Base-by-base conservation (phyloP, 2,888 invertebrate genomes). In the Pheosia gnoma region DNA sequence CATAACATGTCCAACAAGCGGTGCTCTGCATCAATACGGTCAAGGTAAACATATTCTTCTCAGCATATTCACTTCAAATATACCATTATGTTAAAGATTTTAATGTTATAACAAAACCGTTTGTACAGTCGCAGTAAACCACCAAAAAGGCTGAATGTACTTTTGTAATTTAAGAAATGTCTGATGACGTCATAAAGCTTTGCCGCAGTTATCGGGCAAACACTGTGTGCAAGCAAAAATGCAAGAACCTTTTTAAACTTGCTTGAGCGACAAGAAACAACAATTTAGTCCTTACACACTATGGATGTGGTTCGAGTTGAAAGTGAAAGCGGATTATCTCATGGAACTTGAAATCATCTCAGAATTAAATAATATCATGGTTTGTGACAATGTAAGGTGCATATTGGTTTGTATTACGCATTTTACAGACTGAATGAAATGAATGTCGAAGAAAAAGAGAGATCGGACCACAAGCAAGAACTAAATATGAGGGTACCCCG, bases 231-330 rank as follows among this genome's bases (percentile, higher is more conserved):
- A 73, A 76, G 78, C 79, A 80, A 80, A 82, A 80, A 77, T 71
- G 58, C 67, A 74, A 58, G 63, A 63, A 67, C 73, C 78, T 81
- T 87, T 86, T 83, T 83, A 81, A 25, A 25, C 25, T 25, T 79
- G 79, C 82, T 81, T 83, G 82, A 86, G 77, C 81, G 85, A 87
- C 87, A 83, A 79, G 82, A 81, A 80, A 81, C 77, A 73, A 80
- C 86, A 85, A 87, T 88, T 87, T 86, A 84, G 79, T 78, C 76
- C 74, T 74, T 66, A 71, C 73, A 72, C 65, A 70, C 69, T 66
- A 56, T 60, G 69, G 68, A 65, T 62, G 55, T 71, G 80, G 74
- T 49, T 43, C 57, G 58, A 61, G 70, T 62, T 4, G 67, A 43
- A 62, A 58, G 58, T 47, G 51, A 10, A 41, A 55, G 61, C 59